Conservation (phyloP, 2,797 vertebrate genomes). For the Enteromius argenteus region DNA sequence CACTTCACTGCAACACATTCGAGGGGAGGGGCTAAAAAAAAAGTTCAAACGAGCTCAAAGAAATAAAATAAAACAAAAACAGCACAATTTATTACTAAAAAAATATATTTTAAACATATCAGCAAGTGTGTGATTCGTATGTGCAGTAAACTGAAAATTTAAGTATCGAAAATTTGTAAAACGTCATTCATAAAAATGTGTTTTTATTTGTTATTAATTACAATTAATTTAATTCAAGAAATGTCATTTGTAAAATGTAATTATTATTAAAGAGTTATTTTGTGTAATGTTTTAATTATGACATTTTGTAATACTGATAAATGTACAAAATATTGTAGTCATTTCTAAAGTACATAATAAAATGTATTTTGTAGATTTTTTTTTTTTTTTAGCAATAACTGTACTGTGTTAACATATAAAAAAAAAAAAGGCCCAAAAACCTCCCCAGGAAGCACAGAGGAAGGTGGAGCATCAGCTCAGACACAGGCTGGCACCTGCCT, state of each 20-base stretch:
- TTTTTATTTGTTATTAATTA: background rate
- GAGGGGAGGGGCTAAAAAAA: conserved; percentile 9
- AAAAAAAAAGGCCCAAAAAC: conserved; percentile 63
- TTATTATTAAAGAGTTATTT: background rate
- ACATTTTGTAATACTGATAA: background rate
- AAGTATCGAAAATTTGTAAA: background rate
- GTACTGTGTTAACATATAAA: conserved; percentile 64
- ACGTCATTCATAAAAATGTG: background rate
- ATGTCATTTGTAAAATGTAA: background rate
- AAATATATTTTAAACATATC: background rate
- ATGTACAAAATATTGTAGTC: background rate
- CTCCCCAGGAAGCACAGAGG: conserved; percentile 52
- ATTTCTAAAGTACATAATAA: background rate
- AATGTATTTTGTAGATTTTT: background rate
- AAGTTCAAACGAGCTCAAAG: background rate
- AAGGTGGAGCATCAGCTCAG: conserved; percentile 70
- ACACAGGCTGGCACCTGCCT: conserved; percentile 89
- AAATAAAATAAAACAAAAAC: background rate
- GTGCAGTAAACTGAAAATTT: background rate
- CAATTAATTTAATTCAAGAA: background rate
- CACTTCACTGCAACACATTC: conserved; percentile 65
- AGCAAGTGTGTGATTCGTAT: background rate
- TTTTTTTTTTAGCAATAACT: conserved; percentile 38
- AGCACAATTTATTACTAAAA: conserved; percentile 25
- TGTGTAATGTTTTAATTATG: background rate